These are phyloP conservation scores for Hypotaenidia philippensis DNA, from an alignment of 2,797 vertebrate species.

Conservation along the genomic window DNA sequence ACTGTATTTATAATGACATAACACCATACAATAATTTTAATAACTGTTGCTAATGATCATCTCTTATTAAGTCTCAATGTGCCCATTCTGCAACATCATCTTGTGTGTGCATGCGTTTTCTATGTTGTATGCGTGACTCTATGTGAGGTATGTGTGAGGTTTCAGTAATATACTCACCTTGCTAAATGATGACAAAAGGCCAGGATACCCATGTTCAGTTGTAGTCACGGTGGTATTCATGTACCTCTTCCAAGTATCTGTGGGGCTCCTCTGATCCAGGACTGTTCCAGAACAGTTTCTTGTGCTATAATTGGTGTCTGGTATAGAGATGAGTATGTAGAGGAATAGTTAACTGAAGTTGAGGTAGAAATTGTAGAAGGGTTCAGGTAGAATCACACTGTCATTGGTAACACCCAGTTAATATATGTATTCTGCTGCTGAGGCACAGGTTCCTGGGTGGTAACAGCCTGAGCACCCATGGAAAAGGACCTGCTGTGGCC, in stretches of 20 bases:
- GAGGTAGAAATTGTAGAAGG: background rate
- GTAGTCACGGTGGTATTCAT: background rate
- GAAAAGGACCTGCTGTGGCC: background rate
- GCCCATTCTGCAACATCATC: background rate
- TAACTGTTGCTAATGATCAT: background rate
- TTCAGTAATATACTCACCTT: background rate
- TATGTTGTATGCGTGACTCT: background rate
- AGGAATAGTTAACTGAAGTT: background rate
- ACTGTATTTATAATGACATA: background rate
- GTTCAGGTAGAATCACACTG: background rate
- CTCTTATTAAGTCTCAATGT: background rate
- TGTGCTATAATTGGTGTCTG: background rate
- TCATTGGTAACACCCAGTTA: background rate
- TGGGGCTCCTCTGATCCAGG: background rate
- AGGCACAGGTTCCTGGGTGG: background rate
- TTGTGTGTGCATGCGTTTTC: background rate
- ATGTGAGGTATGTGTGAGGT: rapidly evolving
- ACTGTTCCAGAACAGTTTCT: background rate
- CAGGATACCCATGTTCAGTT: background rate
- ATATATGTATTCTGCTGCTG: background rate
- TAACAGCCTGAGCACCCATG: background rate
- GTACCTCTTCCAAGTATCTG: background rate
- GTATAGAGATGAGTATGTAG: background rate
- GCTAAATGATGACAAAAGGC: background rate
- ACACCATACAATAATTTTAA: background rate